phyloP scores from a whole-genome alignment of 2,113 vertebrate species.

The Phodopus roborovskii region DNA sequence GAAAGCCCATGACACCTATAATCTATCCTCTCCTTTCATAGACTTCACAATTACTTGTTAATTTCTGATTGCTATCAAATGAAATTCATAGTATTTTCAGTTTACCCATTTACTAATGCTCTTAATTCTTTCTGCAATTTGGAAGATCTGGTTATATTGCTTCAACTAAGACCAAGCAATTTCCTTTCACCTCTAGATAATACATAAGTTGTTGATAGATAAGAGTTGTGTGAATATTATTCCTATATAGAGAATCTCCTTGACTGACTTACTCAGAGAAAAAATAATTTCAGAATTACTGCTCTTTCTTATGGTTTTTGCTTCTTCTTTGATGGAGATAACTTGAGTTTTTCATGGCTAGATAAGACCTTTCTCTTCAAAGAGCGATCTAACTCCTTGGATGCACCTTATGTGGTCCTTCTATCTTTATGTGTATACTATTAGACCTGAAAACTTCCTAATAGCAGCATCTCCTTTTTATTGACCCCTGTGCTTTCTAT shows the following conservation, averaged over 20 bases:
- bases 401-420: neutral
- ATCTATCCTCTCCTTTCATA: neutral
- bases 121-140: neutral
- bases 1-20: neutral
- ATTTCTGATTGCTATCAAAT: neutral
- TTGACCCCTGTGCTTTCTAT: slow-evolving; percentile 30
- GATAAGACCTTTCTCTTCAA: neutral
- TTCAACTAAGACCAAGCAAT: neutral
- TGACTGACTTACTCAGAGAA: neutral
- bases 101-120: neutral
- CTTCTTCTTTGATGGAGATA: neutral
- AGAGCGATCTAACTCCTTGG: neutral
- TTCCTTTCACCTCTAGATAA: neutral
- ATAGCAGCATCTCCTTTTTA: neutral
- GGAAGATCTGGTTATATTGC: neutral
- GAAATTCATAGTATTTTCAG: neutral
- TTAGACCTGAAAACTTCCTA: neutral
- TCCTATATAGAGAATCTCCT: neutral
- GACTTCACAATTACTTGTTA: neutral
- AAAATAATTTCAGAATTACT: slow-evolving; percentile 9
- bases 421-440: neutral
- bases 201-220: neutral
- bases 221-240: slow-evolving; percentile 30
- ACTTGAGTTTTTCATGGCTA: neutral
- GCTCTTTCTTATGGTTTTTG: neutral